Evolutionary conservation across 2,113 vertebrate genomes (phyloP).

Genomic region (Python bivittatus): DNA sequence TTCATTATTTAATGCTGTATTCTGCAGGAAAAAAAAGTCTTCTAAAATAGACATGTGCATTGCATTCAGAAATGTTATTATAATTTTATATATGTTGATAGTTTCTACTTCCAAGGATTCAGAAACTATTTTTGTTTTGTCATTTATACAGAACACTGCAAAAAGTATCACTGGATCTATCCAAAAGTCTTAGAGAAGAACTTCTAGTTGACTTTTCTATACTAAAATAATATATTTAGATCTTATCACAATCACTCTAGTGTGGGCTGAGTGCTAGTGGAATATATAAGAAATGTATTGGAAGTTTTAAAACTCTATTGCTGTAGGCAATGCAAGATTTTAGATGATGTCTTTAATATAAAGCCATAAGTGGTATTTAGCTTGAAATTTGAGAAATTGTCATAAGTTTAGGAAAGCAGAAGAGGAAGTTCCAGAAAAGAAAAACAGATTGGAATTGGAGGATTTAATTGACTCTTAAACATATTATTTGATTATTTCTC

Average conservation of each 20-base stretch:
- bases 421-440: neutral
- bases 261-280: conserved; percentile 48
- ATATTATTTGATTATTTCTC: neutral
- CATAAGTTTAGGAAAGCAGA: fast-evolving
- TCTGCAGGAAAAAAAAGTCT: neutral
- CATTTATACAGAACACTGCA: conserved; percentile 49
- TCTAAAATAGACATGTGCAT: conserved; percentile 30
- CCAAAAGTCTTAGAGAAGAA: conserved; percentile 27
- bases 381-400: neutral
- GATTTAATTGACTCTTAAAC: neutral
- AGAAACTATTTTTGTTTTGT: conserved; percentile 43
- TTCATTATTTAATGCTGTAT: neutral
- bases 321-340: conserved; percentile 36
- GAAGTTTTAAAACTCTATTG: conserved; percentile 37
- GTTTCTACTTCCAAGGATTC: neutral
- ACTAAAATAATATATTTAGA: conserved; percentile 59
- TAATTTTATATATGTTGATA: conserved; percentile 52
- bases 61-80: conserved; percentile 31
- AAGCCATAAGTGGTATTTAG: neutral
- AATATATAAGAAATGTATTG: conserved; percentile 58
- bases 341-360: neutral
- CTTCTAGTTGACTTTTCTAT: conserved; percentile 39
- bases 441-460: neutral
- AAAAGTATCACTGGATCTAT: conserved; percentile 6
- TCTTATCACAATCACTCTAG: conserved; percentile 35